Evolutionary conservation across 2,113 vertebrate species (phyloP), one percentile per base, ranked within the genome.

Genomic region (Ia io): DNA sequence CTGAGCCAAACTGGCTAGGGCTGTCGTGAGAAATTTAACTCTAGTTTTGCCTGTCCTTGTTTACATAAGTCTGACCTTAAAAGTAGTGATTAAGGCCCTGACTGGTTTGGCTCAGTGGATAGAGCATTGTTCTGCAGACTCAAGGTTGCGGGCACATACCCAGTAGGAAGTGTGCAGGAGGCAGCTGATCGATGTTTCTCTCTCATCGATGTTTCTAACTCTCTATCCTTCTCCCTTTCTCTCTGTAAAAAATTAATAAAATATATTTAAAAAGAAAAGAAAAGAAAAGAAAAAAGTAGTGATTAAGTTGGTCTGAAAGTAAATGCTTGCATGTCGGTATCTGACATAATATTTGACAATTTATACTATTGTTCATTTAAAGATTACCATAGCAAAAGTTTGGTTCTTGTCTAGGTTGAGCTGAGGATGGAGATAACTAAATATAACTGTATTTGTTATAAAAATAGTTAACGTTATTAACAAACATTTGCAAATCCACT

Each of bases 351-450:
- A 47, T 84, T 94, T 84, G 76, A 84, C 40, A n/a, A 16, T 73
- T 82, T 71, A 82, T 83, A 40, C 61, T 93, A 18, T 56, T 76
- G 37, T 65, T 61, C 13, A 6, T 67, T 25, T 90, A 77, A 71
- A 79, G 61, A 79, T 82, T 69, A 40, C 35, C 32, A 84, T 37
- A 69, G 61, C 79, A 65, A 61, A 88, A 92, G 51, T 83, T 92
- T 77, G 13, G 30, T 94, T 96, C 96, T 84, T 85, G 49, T 84
- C 35, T 79, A 35, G 80, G 17, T 89, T 91, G 73, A 80, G 20
- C 91, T 95, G 59, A 84, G 69, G 30, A 35, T 93, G 22, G 47
- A 91, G 69, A 89, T 95, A 71, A 59, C 70, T 25, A 61, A 83
- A 30, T 67, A 3, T 88, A 79, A 92, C 63, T 90, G 6, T 61